Percentiles rank a stretch among this genome's conserved stretches.
Evolutionary conservation across 2,797 vertebrate species (phyloP).

Genomic region (Alca torda): DNA sequence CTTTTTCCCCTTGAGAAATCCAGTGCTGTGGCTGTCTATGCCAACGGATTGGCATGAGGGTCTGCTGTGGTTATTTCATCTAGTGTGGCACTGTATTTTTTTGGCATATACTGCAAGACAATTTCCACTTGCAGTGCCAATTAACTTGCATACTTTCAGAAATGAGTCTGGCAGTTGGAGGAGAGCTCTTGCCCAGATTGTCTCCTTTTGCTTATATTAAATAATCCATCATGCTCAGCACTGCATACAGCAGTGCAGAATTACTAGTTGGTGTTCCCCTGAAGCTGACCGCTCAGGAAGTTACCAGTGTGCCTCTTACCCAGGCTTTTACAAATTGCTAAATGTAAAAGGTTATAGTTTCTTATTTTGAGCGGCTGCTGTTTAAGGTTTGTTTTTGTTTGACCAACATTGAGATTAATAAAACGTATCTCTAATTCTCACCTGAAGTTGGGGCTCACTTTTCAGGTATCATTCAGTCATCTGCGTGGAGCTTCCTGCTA

Average conservation of each 20-base stretch:
- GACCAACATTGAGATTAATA: background rate
- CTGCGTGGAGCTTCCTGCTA: background rate
- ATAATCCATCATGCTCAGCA: background rate
- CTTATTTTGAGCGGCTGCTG: background rate
- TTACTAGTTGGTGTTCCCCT: background rate
- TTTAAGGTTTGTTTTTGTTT: background rate
- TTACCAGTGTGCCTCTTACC: background rate
- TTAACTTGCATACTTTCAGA: background rate
- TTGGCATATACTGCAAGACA: background rate
- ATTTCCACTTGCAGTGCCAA: background rate
- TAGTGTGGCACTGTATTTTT: background rate
- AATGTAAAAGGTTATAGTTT: background rate
- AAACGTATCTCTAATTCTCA: background rate
- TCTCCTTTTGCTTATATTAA: background rate
- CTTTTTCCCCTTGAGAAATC: background rate
- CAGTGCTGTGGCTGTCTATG: background rate
- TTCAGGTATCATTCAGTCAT: background rate
- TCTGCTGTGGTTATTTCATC: background rate
- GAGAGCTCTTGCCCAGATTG: background rate
- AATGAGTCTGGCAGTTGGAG: background rate
- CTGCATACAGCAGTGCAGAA: background rate
- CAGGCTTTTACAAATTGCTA: background rate
- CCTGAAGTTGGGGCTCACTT: background rate
- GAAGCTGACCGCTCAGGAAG: background rate
- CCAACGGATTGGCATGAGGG: background rate